Evolutionary conservation across 1,140 invertebrate species (phyloP).

Genomic region (Ostrea denselamellosa): DNA sequence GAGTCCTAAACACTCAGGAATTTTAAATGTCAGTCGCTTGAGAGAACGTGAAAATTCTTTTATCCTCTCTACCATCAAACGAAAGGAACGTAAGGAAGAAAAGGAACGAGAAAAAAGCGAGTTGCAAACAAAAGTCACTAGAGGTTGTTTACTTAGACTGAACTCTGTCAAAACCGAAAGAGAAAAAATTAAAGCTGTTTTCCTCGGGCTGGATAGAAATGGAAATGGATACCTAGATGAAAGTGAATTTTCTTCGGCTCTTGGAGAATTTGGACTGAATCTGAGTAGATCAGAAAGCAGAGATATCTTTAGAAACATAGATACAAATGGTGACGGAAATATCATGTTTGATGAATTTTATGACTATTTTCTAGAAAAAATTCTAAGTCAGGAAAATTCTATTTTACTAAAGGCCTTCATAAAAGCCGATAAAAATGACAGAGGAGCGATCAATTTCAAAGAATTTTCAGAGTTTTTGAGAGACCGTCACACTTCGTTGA

Average conservation of each 20-base stretch:
- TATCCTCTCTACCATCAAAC: background rate
- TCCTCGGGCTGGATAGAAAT: slow-evolving; percentile 55
- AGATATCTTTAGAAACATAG: slow-evolving; percentile 49
- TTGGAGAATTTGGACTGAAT: slow-evolving; percentile 52
- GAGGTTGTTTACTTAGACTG: background rate
- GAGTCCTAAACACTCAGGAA: background rate
- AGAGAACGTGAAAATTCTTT: background rate
- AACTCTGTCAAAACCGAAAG: background rate
- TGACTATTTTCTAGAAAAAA: slow-evolving; percentile 46
- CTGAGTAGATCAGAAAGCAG: slow-evolving; percentile 49
- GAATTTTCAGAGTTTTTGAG: slow-evolving; percentile 56
- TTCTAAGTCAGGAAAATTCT: slow-evolving; percentile 45
- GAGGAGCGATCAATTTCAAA: slow-evolving; percentile 52
- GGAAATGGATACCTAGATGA: slow-evolving; percentile 54
- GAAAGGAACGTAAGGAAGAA: background rate
- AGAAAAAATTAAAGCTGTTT: slow-evolving; percentile 58
- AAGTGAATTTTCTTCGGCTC: slow-evolving; percentile 48
- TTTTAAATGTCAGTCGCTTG: too few species aligned
- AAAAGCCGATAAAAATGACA: slow-evolving; percentile 50
- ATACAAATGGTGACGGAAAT: slow-evolving; percentile 24
- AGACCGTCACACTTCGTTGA: slow-evolving; percentile 38
- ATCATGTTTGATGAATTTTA: slow-evolving; percentile 51
- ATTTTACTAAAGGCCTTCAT: slow-evolving; percentile 51
- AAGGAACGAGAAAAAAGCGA: background rate
- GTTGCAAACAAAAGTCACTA: background rate